Evolutionary conservation across 2,113 vertebrate species (phyloP).

Genomic region (Nansenia antarctica): DNA sequence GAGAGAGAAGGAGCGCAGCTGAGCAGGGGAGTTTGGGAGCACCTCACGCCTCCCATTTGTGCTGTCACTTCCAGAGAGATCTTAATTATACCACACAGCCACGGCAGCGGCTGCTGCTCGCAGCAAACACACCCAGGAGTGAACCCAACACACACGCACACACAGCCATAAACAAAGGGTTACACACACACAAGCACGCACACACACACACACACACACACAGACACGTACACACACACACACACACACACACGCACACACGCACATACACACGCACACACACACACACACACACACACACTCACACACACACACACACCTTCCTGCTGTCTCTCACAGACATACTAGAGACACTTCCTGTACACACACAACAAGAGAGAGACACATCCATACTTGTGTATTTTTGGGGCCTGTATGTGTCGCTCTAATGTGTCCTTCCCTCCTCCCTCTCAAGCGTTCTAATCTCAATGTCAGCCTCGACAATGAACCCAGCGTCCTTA

Average conservation of each 20-base stretch:
- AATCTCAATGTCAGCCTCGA: background rate
- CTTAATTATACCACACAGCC: slow-evolving; percentile 72
- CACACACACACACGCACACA: slow-evolving; percentile 16
- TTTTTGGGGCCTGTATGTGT: background rate
- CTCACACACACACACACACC: background rate
- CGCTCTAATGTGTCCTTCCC: background rate
- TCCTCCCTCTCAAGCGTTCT: background rate
- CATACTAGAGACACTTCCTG: too few species aligned
- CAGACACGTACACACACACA: slow-evolving; percentile 11
- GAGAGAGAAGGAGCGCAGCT: slow-evolving; percentile 72
- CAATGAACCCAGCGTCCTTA: background rate
- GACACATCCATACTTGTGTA: background rate
- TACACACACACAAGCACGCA: background rate
- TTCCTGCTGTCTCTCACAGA: background rate
- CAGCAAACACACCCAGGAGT: slow-evolving; percentile 6
- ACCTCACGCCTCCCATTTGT: slow-evolving; percentile 55
- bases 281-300: slow-evolving; percentile 5
- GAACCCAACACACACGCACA: background rate
- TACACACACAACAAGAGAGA: background rate
- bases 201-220: background rate
- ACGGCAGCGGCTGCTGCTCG: slow-evolving; percentile 10
- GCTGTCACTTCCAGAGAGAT: slow-evolving; percentile 71
- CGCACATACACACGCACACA: background rate
- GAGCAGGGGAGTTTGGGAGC: slow-evolving; percentile 39
- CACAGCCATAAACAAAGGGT: background rate